Percentiles rank a stretch among this genome's conserved stretches.
Evolutionary conservation across 92 coral and sea anemone genomes (phyloP).

Genomic region (Montipora capitata): DNA sequence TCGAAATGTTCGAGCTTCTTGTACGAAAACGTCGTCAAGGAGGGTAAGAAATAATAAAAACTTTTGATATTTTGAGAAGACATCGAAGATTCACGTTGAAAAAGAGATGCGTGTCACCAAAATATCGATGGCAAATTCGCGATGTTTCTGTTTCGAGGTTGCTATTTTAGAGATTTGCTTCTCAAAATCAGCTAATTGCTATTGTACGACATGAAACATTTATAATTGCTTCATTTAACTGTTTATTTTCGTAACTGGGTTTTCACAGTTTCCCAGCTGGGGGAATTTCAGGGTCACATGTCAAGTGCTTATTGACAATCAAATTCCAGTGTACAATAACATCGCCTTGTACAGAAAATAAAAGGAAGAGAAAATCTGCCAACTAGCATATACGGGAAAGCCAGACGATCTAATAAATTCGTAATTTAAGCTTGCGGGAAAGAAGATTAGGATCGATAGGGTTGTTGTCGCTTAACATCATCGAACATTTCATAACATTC

Average conservation of each 20-base stretch:
- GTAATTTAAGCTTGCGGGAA: not conserved
- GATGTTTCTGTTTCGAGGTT: not conserved
- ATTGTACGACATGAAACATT: not conserved
- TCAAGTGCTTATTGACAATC: too few species aligned
- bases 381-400: too few species aligned
- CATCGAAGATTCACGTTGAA: not conserved
- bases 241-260: too few species aligned
- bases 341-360: too few species aligned
- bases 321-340: too few species aligned
- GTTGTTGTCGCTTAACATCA: too few species aligned
- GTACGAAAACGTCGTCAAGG: not conserved
- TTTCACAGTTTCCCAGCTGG: too few species aligned
- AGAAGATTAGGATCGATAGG: too few species aligned
- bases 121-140: conserved; percentile 3
- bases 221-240: too few species aligned
- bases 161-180: not conserved
- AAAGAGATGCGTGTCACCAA: conserved; percentile 1
- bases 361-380: too few species aligned
- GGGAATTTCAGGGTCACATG: too few species aligned
- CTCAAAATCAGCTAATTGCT: not conserved
- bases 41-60: conserved; percentile 3
- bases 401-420: not conserved
- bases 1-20: not conserved
- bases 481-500: too few species aligned
- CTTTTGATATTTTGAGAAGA: conserved; percentile 1